Base-by-base conservation (phyloP, 2,888 invertebrate species). In the Nomada ferruginata region DNA sequence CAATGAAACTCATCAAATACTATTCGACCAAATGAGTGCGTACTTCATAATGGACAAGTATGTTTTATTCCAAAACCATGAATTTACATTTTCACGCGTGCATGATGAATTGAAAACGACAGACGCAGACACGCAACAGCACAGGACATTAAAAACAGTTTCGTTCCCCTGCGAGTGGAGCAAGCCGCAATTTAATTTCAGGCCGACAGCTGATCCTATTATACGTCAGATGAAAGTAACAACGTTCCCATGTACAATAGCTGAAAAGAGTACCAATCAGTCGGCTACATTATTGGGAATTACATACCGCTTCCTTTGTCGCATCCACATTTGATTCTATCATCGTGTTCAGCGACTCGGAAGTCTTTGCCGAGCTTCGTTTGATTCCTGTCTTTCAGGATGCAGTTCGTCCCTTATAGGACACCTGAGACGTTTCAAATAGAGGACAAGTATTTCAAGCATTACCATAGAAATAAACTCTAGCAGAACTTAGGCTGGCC, bases 221-320 rank as follows among this genome's bases (percentile, higher is more conserved):
- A 79, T 57, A 72, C 36, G 71, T 53, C 29, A 36, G 64, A 70
- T 64, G 72, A 76, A 73, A 79, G 64, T 29, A n/a, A 26, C 60
- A 44, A 26, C 61, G 70, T 50, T 55, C 66, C 29, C 44, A 11
- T 7, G n/a, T 20, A 79, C 83, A 84, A 84, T 84, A 15, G 61
- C 47, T 26, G 64, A 57, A 59, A 76, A 59, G 61, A 55, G 60
- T 63, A 42, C 61, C 76, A 74, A 74, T 72, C 70, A 65, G 20
- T 53, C 18, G 47, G 52, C 44, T n/a, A 50, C 66, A 72, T 86
- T 76, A 79, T 86, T 65, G 77, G 66, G 63, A 79, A 84, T 71
- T 74, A 78, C 73, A 72, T 80, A 68, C 64, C 61, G 75, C 74
- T 68, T 73, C 55, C 71, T 79, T 75, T 77, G 71, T 85, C 44